Conservation (phyloP, 1,140 invertebrate genomes). For the Frieseomelitta varia region DNA sequence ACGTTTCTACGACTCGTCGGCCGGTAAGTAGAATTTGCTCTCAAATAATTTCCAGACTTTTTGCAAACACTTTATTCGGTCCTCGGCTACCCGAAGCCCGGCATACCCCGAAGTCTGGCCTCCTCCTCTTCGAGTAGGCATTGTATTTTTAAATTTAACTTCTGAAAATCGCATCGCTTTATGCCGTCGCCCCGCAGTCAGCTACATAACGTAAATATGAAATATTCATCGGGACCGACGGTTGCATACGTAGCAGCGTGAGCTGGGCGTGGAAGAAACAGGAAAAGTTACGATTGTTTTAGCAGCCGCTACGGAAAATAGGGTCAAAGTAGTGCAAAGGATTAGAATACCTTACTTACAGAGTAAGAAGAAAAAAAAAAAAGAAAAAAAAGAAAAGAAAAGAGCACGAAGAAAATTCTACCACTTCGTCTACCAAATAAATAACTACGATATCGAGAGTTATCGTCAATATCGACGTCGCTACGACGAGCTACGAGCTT, state of each 20-base stretch:
- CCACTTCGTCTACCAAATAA: constrained; percentile 44
- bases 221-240: constrained; percentile 57
- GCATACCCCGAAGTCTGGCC: neutral
- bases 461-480: neutral
- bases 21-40: constrained; percentile 40
- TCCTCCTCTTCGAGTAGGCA: constrained; percentile 35
- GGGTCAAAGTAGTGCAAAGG: constrained; percentile 60
- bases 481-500: neutral
- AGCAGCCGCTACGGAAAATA: constrained; percentile 46
- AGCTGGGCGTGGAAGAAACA: constrained; percentile 11
- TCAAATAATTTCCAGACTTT: constrained; percentile 48
- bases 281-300: constrained; percentile 65
- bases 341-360: constrained; percentile 54
- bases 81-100: neutral
- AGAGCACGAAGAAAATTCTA: neutral
- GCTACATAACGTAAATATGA: constrained; percentile 57
- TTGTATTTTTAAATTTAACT: constrained; percentile 53
- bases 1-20: neutral
- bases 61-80: constrained; percentile 41
- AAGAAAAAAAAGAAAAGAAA: too few species aligned
- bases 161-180: constrained; percentile 46
- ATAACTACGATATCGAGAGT: constrained; percentile 44
- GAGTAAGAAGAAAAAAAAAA: neutral
- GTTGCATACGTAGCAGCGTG: constrained; percentile 32
- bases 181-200: constrained; percentile 24